Base-by-base conservation (phyloP, 1,140 invertebrate genomes). In the Cherax quadricarinatus region DNA sequence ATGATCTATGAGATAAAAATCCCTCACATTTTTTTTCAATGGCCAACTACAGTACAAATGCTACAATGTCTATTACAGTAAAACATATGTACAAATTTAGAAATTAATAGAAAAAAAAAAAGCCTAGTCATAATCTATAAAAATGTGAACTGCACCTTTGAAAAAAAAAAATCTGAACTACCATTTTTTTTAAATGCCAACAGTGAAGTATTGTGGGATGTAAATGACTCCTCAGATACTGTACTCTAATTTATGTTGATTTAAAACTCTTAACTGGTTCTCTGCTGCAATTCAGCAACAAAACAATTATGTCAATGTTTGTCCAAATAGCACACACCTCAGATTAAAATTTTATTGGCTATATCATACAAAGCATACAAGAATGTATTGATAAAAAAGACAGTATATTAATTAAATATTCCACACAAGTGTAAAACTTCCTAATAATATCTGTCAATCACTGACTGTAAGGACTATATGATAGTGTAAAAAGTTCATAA, bases 321-420 rank as follows among this genome's bases (percentile, higher is more conserved):
- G 84, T 87, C 84, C 88, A 90, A 90, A 90, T 90, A 90, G 88
- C 88, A 90, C 82, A 91, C 84, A 87, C 90, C 90, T 86, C 85
- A 81, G 90, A 84, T 91, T 87, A 81, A 87, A 86, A 62, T 91
- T 91, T 91, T 91, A 91, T 91, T 91, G 90, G 75, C 90, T 91
- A 84, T 6, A 90, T 84, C 88, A 90, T 91, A 86, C 85, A 86
- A 86, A 86, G 87, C 84, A 91, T 91, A 91, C 90, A 91, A 14
- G 88, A 12, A 84, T 85, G 70, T 57, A 88, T 6, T 75, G 24
- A 75, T 75, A 30, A 75, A 75, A 7, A 30, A 10, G 16, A 75
- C 70, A 75, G 24, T 75, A 12, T 75, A 75, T 73, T 70, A 30
- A 51, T 86, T 75, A 51, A 86, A 66, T 86, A 49, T 86, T 86